Evolutionary conservation across 2,797 vertebrate genomes (phyloP), one percentile per base, ranked within the genome.

Genomic region (Zonotrichia albicollis): DNA sequence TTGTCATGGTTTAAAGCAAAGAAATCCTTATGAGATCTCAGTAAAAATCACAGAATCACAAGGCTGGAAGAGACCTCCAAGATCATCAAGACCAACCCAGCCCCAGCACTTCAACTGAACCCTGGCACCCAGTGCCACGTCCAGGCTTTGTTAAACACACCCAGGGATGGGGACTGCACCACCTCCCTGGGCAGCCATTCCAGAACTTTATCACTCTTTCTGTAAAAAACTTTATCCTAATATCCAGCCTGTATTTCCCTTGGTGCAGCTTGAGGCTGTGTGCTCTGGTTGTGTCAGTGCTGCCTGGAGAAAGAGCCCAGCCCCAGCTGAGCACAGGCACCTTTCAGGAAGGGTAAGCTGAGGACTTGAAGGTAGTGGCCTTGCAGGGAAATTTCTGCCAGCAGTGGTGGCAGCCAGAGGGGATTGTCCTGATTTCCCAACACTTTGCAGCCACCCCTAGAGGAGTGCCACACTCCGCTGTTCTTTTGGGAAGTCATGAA

Each of bases 51-150:
- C 32, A 16, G 6, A 32, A 54, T 54, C 12, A 13, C 53, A 0
- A 7, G 10, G n/a, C 23, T 57, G 10, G 54, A 23, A 34, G 54
- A 57, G 54, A 57, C 21, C 54, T 57, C 2, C 54, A 34, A 57
- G 54, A 11, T 11, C 21, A 34, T 34, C 0, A 7, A 57, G 21
- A 11, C n/a, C 32, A 23, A 11, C 14, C 54, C 54, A 57, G 54
- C 14, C 54, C n/a, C n/a, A 57, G 1, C 32, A 0, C 9, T 21
- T 57, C 32, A 57, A 2, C 54, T 23, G 2, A n/a, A 3, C 32
- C 54, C 32, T n/a, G 54, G 54, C 21, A 10, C 32, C 54, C 54
- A 57, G 54, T 57, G 54, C 54, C 54, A 42, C 40, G 42, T 42
- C 40, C 40, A 42, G 40, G 40, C 40, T 42, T 17, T 17, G 40